Evolutionary conservation across 2,797 vertebrate species (phyloP).

Genomic region (Arctocebus calabarensis): DNA sequence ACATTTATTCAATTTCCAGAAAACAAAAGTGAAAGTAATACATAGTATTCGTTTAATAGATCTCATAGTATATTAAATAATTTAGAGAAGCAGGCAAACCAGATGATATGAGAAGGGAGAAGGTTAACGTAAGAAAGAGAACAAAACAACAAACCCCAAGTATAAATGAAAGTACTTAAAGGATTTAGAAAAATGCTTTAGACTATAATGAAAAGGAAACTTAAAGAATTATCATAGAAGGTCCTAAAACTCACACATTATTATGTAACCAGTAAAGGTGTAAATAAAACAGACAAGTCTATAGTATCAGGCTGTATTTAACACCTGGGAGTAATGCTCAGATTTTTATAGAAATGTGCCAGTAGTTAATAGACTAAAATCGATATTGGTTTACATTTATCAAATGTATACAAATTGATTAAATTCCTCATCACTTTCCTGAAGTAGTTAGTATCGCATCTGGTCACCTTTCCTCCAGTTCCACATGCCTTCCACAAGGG

Average conservation of each 20-base stretch:
- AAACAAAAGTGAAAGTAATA: constrained; percentile 14
- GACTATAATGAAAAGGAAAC: constrained; percentile 54
- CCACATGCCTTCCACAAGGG: not conserved
- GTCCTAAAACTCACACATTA: constrained; percentile 9
- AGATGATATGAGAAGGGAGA: not conserved
- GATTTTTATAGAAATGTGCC: constrained; percentile 60
- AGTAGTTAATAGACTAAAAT: constrained; percentile 30
- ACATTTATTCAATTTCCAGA: constrained; percentile 43
- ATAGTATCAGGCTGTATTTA: constrained; percentile 54
- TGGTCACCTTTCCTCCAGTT: not conserved
- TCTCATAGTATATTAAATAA: constrained; percentile 48
- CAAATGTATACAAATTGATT: constrained; percentile 24
- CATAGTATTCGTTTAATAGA: constrained; percentile 9
- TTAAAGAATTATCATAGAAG: constrained; percentile 13
- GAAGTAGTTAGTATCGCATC: not conserved
- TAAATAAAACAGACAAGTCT: constrained; percentile 63
- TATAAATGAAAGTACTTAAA: constrained; percentile 8
- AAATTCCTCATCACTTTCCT: constrained; percentile 3
- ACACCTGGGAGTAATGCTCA: constrained; percentile 61
- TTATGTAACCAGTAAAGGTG: constrained; percentile 50
- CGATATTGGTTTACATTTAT: constrained; percentile 59
- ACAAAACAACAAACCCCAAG: constrained; percentile 51
- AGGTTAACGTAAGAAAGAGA: not conserved
- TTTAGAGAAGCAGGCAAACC: constrained; percentile 32
- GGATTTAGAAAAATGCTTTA: not conserved